Evolutionary conservation across 1,140 invertebrate genomes (phyloP).

Genomic region (Thalassaphorura encarpata): DNA sequence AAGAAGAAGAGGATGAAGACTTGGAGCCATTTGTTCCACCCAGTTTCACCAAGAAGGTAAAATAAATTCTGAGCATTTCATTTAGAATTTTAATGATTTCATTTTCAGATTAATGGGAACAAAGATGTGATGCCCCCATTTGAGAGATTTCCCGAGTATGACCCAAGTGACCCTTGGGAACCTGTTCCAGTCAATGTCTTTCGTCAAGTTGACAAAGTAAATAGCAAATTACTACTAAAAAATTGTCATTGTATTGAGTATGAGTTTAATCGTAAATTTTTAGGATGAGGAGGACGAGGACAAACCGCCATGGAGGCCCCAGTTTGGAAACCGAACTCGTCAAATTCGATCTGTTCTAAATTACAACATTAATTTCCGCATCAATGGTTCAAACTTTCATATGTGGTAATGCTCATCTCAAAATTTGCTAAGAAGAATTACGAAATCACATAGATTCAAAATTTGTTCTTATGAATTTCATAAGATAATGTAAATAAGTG

Average conservation of each 20-base stretch:
- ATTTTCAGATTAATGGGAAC: conserved; percentile 31
- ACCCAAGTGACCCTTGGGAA: conserved; percentile 15
- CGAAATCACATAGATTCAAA: too few relatives aligned
- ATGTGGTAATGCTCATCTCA: too few relatives aligned
- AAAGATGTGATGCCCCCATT: conserved; percentile 27
- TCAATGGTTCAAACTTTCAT: conserved; percentile 29
- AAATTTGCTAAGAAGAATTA: too few relatives aligned
- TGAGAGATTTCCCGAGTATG: conserved; percentile 21
- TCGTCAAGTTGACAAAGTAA: too few relatives aligned
- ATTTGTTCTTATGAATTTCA: too few relatives aligned
- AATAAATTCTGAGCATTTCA: too few relatives aligned
- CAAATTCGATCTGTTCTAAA: conserved; percentile 17
- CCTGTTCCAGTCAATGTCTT: conserved; percentile 19
- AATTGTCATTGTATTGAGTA: too few relatives aligned
- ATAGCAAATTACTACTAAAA: too few relatives aligned
- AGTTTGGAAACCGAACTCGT: conserved; percentile 22
- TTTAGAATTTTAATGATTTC: too few relatives aligned
- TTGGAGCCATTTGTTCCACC: conserved; percentile 15
- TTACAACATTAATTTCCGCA: conserved; percentile 23
- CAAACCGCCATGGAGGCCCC: conserved; percentile 18
- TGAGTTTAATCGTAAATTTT: too few relatives aligned
- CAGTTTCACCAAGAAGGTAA: conserved; percentile 20
- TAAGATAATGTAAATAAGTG: too few relatives aligned
- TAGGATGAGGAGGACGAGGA: conserved; percentile 15
- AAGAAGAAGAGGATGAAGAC: conserved; percentile 2